Percentiles rank a stretch among this genome's conserved stretches.
phyloP scores from a whole-genome alignment of 1,140 invertebrate genomes.

The Pentalonia nigronervosa region DNA sequence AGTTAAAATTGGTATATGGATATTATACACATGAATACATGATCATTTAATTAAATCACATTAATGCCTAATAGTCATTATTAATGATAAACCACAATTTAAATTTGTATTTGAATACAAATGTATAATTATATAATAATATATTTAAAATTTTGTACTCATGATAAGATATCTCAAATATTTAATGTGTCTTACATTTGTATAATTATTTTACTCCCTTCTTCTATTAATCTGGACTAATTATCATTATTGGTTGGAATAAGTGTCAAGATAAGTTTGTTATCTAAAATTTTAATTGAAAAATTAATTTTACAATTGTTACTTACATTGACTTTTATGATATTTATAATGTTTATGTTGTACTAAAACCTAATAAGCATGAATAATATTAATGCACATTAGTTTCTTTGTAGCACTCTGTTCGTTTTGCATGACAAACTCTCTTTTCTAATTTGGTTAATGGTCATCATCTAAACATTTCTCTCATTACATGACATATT shows the following conservation, averaged over 20 bases:
- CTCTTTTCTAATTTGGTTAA: conserved; percentile 41
- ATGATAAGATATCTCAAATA: background rate
- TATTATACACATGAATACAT: background rate
- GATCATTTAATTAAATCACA: background rate
- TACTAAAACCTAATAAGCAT: background rate
- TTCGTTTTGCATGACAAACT: conserved; percentile 47
- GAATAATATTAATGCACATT: background rate
- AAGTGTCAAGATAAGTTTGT: no score
- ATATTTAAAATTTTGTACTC: background rate
- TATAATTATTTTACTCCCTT: background rate
- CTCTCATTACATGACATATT: conserved; percentile 11
- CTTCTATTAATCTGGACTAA: no score
- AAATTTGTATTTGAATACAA: background rate
- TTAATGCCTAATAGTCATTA: background rate
- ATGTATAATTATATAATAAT: background rate
- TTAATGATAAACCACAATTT: background rate
- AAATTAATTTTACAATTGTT: background rate
- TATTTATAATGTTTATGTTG: background rate
- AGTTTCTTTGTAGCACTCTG: conserved; percentile 59
- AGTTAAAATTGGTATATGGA: background rate
- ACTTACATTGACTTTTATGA: background rate
- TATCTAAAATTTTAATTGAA: no score
- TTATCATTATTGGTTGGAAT: no score
- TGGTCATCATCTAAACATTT: conserved; percentile 42
- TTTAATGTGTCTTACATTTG: no score